Base-by-base conservation (phyloP, 2,797 vertebrate genomes). In the Phataginus tetradactyla region DNA sequence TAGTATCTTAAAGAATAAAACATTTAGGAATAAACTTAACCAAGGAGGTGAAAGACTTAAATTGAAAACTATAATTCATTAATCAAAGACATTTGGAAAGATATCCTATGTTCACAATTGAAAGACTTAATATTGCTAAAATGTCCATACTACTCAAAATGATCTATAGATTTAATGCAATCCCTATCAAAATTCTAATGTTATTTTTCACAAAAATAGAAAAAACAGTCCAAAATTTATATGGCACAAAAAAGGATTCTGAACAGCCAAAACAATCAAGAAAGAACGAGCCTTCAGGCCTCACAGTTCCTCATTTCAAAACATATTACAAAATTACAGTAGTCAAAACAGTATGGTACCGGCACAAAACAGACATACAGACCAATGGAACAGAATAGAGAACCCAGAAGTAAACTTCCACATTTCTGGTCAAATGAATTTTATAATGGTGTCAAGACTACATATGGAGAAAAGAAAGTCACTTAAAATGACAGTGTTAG, bases 191-290 rank as follows among this genome's bases (percentile, higher is more conserved):
- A 94, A 94, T 64, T 20, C 18, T 57, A 45, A 34, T 23, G 18
- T n/a, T 64, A 55, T 81, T 88, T 93, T 88, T 94, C 37, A 88
- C 32, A 81, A 23, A 94, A 81, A 94, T 55, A 57, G 13, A 13
- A 61, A 69, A 42, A 55, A 66, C 10, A 87, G 45, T 42, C 6
- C 29, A 81, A 74, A 34, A 81, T 64, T 45, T 55, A 27, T 45
- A 32, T 37, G 34, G 23, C 64, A 55, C 5, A 17, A 23, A 9
- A 61, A 80, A 72, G 34, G 49, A 55, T 8, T 32, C 59, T 15
- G 20, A 74, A 42, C 64, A 80, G 29, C 23, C 23, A 88, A 80
- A 93, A 55, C 17, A 55, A 55, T 55, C 29, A 64, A 88, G 88
- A 34, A 63, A 64, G 23, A 81, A 66, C 27, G 71, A 87, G 88